Base-by-base conservation (phyloP, 2,888 invertebrate species). In the Eupithecia vulgata region DNA sequence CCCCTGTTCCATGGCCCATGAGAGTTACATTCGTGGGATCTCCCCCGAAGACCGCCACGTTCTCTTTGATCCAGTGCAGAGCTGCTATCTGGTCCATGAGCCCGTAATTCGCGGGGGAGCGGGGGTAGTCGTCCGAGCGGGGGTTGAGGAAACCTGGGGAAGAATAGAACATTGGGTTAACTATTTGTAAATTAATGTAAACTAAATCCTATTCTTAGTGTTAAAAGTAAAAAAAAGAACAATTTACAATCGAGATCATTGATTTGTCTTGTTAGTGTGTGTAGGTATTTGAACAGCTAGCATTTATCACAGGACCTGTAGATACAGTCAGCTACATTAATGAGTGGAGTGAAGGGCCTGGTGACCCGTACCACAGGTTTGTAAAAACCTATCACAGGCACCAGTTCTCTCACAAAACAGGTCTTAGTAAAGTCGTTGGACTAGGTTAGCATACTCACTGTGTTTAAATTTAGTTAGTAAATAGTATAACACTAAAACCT, bases 41-140 rank as follows among this genome's bases (percentile, higher is more conserved):
- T 0, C 99, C 99, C 7, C 99, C 99, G 88, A 99, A 99, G 70
- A 97, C 97, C 0, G 96, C 98, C 68, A 99, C 98, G 91, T 99
- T 99, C 90, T 98, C 98, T 86, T 98, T 98, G 76, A 99, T 96
- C 99, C 99, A 99, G 87, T 98, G 98, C 78, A 99, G 94, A 0
- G 99, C 99, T 0, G 98, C 99, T 82, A 99, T 98, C 92, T 98
- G 98, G 92, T 99, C 99, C 97, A 99, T 98, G 73, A 99, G 96
- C n/a, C 99, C 99, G 91, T 99, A 99, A 95, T 99, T 99, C 67
- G 98, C 97, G 59, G 98, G 98, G 45, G 97, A 97, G 77, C 97
- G 96, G 65, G 97, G 96, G 91, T 96, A 97, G 79, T 97, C 97
- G 90, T 98, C 98, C 35, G 97, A 97, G 86, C 98, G 97, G 75